These are phyloP conservation scores for Acipenser ruthenus DNA, from an alignment of 2,797 vertebrate species.

Conservation along the genomic window DNA sequence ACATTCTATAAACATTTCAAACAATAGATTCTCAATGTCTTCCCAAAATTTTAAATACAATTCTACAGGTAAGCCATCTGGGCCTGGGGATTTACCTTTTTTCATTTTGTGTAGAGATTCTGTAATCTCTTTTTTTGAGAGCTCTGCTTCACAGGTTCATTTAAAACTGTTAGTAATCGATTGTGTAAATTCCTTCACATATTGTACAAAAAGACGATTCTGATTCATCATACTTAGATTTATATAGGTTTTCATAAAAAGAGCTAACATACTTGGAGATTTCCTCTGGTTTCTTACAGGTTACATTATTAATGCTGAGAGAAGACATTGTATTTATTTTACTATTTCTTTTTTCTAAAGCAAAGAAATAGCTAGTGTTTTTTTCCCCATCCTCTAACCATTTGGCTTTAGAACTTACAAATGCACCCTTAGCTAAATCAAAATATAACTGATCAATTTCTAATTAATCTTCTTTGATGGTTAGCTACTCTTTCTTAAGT, in stretches of 20 bases:
- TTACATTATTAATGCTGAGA: too few relatives aligned
- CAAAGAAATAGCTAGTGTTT: too few relatives aligned
- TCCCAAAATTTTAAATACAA: background rate
- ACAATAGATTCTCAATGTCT: background rate
- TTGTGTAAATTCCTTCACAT: background rate
- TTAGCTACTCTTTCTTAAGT: too few relatives aligned
- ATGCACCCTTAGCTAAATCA: too few relatives aligned
- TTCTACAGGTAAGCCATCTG: background rate
- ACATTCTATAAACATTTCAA: background rate
- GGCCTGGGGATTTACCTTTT: slow-evolving; percentile 1
- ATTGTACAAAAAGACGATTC: background rate
- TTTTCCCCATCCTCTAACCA: too few relatives aligned
- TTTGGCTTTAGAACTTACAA: too few relatives aligned
- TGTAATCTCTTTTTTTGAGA: background rate
- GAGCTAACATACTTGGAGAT: background rate
- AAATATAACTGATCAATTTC: too few relatives aligned
- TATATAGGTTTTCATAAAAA: background rate
- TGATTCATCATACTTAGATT: background rate
- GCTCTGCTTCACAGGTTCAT: background rate
- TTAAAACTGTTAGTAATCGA: background rate
- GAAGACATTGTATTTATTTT: too few relatives aligned
- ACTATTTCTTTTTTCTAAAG: too few relatives aligned
- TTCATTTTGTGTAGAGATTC: background rate
- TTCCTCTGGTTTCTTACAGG: background rate
- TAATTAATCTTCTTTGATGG: too few relatives aligned